Evolutionary conservation across 2,888 invertebrate species (phyloP).

Genomic region (Agrotis ipsilon): DNA sequence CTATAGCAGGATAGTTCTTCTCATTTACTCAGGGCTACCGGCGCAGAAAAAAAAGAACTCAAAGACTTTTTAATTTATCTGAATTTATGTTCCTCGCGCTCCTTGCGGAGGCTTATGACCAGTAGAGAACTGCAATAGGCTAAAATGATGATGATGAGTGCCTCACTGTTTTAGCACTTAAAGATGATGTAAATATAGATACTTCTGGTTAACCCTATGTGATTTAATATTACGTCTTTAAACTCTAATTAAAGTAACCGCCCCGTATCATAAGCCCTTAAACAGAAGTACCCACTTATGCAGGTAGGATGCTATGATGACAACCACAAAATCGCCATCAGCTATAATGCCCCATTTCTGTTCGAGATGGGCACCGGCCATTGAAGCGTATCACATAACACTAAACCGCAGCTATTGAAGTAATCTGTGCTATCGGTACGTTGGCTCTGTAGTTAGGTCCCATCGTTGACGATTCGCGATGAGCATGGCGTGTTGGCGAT

Average conservation of each 20-base stretch:
- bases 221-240: no score
- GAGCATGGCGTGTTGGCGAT: not conserved
- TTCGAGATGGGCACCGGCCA: slow-evolving; percentile 40
- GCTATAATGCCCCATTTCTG: slow-evolving; percentile 52
- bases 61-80: no score
- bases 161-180: no score
- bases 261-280: not conserved
- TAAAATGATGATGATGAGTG: no score
- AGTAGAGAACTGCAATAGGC: no score
- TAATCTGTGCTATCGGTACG: slow-evolving; percentile 47
- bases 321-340: slow-evolving; percentile 48
- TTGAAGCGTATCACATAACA: slow-evolving; percentile 59
- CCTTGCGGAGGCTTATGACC: no score
- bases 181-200: no score
- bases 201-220: no score
- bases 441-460: slow-evolving; percentile 42
- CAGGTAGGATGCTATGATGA: not conserved
- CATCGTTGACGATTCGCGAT: not conserved
- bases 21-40: no score
- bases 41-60: no score
- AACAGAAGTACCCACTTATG: slow-evolving; percentile 26
- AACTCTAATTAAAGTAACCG: not conserved
- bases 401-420: slow-evolving; percentile 63
- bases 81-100: no score
- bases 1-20: no score